A percentile compares a stretch with the other conserved stretches of the same genome.
phyloP scores from a whole-genome alignment of 2,888 invertebrate genomes.

The Eupithecia subfuscata region DNA sequence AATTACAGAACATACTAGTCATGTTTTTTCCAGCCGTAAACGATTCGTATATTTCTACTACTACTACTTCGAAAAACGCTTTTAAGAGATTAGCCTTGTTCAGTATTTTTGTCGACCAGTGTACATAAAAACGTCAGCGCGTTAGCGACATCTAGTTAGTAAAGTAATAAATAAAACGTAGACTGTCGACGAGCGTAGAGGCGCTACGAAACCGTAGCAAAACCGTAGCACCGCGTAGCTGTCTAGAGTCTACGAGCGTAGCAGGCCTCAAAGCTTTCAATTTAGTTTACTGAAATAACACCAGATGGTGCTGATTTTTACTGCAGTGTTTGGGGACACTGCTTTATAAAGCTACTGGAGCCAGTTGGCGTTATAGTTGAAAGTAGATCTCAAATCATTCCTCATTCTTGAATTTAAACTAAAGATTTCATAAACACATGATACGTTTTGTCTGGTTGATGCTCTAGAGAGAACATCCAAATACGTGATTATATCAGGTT shows the following conservation, averaged over 20 bases:
- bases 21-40: background rate
- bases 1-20: background rate
- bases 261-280: background rate
- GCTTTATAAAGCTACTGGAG: background rate
- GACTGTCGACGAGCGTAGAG: background rate
- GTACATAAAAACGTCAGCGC: background rate
- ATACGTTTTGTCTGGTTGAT: background rate
- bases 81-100: background rate
- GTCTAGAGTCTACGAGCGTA: background rate
- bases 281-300: background rate
- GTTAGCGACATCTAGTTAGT: background rate
- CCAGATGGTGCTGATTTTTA: conserved; percentile 20
- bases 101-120: background rate
- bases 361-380: background rate
- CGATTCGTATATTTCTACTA: background rate
- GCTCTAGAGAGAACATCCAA: background rate
- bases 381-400: background rate
- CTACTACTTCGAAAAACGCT: background rate
- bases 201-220: conserved; percentile 7
- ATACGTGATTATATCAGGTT: background rate
- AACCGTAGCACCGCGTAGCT: conserved; percentile 1
- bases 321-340: background rate
- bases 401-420: background rate
- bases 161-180: background rate
- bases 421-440: background rate